Base-by-base conservation (phyloP, 2,113 vertebrate species). In the Engystomops pustulosus region DNA sequence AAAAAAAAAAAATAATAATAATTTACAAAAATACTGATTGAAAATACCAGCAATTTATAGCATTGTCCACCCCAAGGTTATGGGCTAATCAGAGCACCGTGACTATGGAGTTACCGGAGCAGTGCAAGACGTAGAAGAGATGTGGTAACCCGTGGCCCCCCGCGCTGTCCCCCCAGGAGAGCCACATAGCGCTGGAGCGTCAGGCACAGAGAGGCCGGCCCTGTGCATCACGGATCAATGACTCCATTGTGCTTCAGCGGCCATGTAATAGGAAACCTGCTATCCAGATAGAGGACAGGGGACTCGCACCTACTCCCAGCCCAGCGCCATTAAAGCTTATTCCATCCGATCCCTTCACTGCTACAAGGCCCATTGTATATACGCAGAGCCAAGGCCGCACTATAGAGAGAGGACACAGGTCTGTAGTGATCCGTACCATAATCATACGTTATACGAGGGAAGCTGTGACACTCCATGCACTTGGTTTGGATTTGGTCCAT, bases 401-500 rank as follows among this genome's bases (percentile, higher is more conserved):
- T 87, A 93, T 93, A 94, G 91, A 93, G 93, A 95, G 90, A 91
- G 20, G 41, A 30, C n/a, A 79, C 25, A 45, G n/a, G n/a, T n/a
- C n/a, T n/a, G n/a, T n/a, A n/a, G n/a, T n/a, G n/a, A n/a, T n/a
- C n/a, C n/a, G n/a, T n/a, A n/a, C n/a, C n/a, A n/a, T n/a, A n/a
- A n/a, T n/a, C n/a, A n/a, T n/a, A n/a, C n/a, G 91, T 91, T 92
- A 92, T 91, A 91, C 91, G 92, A 89, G 91, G 91, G 91, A 91
- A 94, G 93, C 93, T 94, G 92, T 92, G 91, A 94, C 93, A 94
- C 92, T 94, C 93, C 91, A 94, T 93, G 91, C 92, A 90, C 93
- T 92, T 88, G 89, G 93, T 93, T n/a, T 94, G 94, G 93, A 94
- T 95, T 95, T 95, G 94, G 94, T 95, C 94, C 94, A 34, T 17